A percentile compares a stretch with the other conserved stretches of the same genome.
Evolutionary conservation across 2,797 vertebrate species (phyloP).

Genomic region (Anguilla marmorata): DNA sequence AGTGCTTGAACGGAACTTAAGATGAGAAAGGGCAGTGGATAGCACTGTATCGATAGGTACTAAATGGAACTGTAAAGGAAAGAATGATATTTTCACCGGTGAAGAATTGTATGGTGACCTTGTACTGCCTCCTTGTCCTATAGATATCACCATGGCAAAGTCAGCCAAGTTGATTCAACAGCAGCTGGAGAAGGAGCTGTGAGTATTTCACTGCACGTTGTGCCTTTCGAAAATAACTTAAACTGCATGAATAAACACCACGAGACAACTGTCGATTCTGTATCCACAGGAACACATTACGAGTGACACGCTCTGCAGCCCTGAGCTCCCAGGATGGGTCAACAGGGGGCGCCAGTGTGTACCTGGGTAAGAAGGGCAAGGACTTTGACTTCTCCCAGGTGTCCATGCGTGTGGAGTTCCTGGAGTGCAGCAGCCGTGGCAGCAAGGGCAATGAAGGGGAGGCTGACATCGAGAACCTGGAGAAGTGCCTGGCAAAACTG

Average conservation of each 20-base stretch:
- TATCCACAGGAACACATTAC: constrained; percentile 85
- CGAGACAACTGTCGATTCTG: neutral
- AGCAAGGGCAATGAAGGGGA: constrained; percentile 74
- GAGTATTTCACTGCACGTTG: constrained; percentile 66
- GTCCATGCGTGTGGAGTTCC: constrained; percentile 86
- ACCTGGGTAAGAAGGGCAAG: constrained; percentile 91
- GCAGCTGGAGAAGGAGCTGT: constrained; percentile 97
- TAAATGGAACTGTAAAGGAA: neutral
- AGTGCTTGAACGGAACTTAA: neutral
- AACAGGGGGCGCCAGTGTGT: constrained; percentile 62
- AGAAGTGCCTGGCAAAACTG: constrained; percentile 84
- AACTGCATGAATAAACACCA: neutral
- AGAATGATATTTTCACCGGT: neutral
- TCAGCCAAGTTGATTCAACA: constrained; percentile 96
- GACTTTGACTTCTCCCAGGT: constrained; percentile 95
- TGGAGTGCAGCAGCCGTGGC: constrained; percentile 89
- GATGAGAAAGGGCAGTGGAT: neutral
- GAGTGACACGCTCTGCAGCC: constrained; percentile 88
- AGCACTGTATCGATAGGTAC: neutral
- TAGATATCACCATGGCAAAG: constrained; percentile 95
- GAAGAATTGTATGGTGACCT: neutral
- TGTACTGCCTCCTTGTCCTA: neutral
- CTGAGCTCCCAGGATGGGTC: constrained; percentile 87
- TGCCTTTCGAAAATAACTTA: neutral
- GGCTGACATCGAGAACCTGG: constrained; percentile 76